Base-by-base conservation (phyloP, 1,140 invertebrate species). In the Dendroctonus ponderosae region DNA sequence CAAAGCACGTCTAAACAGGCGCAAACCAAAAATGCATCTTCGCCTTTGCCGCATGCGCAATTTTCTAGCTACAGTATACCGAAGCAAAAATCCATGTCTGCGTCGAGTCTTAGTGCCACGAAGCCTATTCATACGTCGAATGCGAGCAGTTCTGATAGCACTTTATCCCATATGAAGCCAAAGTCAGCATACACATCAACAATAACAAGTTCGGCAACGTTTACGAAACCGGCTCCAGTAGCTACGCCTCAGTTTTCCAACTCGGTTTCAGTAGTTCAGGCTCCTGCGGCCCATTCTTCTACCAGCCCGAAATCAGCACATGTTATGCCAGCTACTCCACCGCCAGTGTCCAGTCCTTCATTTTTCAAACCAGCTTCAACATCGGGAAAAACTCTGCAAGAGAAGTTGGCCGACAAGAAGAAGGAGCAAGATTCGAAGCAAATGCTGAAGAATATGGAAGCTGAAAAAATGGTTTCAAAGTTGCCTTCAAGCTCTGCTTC, bases 331-430 rank as follows among this genome's bases (percentile, higher is more conserved):
- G 42, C 39, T 7, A 59, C 60, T 38, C 42, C 58, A 48, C 57
- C 67, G 8, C 46, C 59, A 11, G 53, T 62, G 7, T 61, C 68
- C 11, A 67, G 53, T 38, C 67, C 73, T 6, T 60, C 62, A 40
- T 65, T 60, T 14, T 39, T 66, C 4, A 65, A 49, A 62, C 53
- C 50, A 8, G 79, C 80, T 69, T 72, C 76, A 7, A 84, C 82
- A 70, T 81, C 84, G 0, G 81, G 81, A 11, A 86, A 85, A 77
- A 85, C 85, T 3, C 69, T 86, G 46, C 85, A 86, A 65, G 83
- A 86, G 71, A 86, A 85, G 77, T 73, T 86, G 49, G 84, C 84
- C 0, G 85, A 86, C 66, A 79, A 82, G 38, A 83, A 85, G 71
- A 85, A 85, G 61, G 75, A 79, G 67, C 74, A 74, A 41, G 56